These are phyloP conservation scores for Ceratina japonica DNA, from an alignment of 1,140 invertebrate species.

Conservation along the genomic window DNA sequence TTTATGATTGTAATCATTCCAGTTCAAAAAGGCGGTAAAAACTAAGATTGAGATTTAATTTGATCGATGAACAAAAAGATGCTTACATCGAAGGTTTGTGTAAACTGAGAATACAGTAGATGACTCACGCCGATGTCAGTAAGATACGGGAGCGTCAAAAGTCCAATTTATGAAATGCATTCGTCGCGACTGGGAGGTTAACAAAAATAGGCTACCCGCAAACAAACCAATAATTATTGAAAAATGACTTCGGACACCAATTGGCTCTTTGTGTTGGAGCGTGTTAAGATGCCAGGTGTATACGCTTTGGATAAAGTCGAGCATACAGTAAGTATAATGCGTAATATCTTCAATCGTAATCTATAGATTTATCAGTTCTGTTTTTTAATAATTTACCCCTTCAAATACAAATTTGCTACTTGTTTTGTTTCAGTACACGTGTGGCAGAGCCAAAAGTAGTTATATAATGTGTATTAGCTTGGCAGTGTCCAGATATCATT, in stretches of 20 bases:
- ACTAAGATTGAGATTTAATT: background rate
- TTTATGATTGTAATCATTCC: background rate
- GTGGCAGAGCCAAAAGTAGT: slow-evolving; percentile 63
- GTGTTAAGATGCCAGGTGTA: slow-evolving; percentile 15
- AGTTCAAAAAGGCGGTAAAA: slow-evolving; percentile 9
- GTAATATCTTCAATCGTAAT: background rate
- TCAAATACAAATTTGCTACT: background rate
- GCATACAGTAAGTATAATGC: slow-evolving; percentile 22
- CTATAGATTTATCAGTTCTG: background rate
- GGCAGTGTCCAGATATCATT: slow-evolving; percentile 66
- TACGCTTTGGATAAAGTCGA: slow-evolving; percentile 26
- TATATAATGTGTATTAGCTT: slow-evolving; percentile 59
- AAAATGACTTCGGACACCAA: background rate
- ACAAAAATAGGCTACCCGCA: background rate
- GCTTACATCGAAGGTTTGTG: background rate
- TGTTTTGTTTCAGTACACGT: slow-evolving; percentile 62
- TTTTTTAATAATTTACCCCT: background rate
- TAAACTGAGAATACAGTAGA: too few species aligned
- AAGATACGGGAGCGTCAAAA: too few species aligned
- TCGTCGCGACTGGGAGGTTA: background rate
- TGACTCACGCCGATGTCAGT: too few species aligned
- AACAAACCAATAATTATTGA: background rate
- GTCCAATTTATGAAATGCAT: background rate
- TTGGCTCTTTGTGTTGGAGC: slow-evolving; percentile 27
- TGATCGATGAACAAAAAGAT: background rate